Conservation (phyloP, 2,113 vertebrate genomes). For the Gymnarchus niloticus region DNA sequence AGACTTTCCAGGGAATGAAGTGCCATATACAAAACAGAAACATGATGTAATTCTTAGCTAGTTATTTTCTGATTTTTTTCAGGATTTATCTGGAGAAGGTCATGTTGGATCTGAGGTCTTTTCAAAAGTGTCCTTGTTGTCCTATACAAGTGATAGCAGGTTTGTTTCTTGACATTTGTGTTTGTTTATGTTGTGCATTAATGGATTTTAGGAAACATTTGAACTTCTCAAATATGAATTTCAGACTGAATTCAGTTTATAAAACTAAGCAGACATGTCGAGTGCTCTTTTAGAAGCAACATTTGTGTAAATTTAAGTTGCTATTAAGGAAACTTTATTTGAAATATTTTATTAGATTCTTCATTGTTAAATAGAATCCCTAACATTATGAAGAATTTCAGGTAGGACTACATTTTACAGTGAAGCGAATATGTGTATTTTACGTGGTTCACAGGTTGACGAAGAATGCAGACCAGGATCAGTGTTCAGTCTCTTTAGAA, state of each 20-base stretch:
- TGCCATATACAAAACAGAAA: neutral
- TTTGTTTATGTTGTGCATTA: neutral
- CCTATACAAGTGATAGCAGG: conserved; percentile 57
- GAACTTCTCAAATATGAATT: neutral
- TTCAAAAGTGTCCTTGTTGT: conserved; percentile 48
- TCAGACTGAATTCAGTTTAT: neutral
- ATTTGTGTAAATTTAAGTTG: neutral
- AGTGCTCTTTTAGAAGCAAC: neutral
- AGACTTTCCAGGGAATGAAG: neutral
- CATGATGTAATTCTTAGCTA: neutral
- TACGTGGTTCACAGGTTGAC: conserved; percentile 22
- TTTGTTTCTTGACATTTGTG: conserved; percentile 38
- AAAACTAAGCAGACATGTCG: neutral
- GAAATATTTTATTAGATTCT: neutral
- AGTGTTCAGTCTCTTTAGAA: neutral
- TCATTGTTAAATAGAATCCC: neutral
- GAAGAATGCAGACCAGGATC: conserved; percentile 12
- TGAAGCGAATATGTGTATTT: neutral
- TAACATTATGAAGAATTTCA: neutral
- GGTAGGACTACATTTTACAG: neutral
- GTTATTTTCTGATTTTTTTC: conserved; percentile 36
- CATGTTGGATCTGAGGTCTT: conserved; percentile 45
- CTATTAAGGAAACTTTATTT: neutral
- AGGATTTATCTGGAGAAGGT: conserved; percentile 66
- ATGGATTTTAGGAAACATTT: neutral